A percentile compares a stretch with the other conserved stretches of the same genome.
Conservation (phyloP, 2,797 vertebrate genomes). For the Eleutherodactylus coqui region DNA sequence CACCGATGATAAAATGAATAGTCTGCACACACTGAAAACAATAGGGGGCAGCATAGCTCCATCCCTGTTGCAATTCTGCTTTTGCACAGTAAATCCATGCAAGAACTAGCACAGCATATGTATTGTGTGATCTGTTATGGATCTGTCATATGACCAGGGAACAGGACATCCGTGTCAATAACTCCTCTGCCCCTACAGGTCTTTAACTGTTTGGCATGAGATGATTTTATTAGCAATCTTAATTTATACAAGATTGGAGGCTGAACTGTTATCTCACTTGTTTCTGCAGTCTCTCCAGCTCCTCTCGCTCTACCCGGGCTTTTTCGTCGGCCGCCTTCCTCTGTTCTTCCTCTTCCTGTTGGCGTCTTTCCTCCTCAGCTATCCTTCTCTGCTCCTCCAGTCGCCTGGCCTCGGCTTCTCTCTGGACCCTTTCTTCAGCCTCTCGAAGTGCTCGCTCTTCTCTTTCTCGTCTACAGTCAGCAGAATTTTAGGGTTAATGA, state of each 20-base stretch:
- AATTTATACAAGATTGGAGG: not conserved
- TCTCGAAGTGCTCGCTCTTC: constrained; percentile 82
- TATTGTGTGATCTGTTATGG: constrained; percentile 9
- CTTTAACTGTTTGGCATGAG: not conserved
- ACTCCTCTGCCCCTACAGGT: not conserved
- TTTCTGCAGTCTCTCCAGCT: constrained; percentile 88
- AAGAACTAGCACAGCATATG: not conserved
- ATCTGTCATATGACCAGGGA: constrained; percentile 46
- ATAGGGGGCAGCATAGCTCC: constrained; percentile 40
- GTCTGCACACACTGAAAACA: not conserved
- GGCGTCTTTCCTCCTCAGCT: constrained; percentile 77
- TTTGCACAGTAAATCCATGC: not conserved
- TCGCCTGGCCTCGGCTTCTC: constrained; percentile 82
- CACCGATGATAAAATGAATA: not conserved
- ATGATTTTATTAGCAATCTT: not conserved
- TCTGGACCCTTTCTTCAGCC: constrained; percentile 79
- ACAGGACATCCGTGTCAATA: constrained; percentile 40
- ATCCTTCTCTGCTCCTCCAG: constrained; percentile 78
- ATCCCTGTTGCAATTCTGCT: not conserved
- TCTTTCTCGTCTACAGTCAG: constrained; percentile 74
- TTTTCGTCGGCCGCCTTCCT: constrained; percentile 83
- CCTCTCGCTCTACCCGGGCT: constrained; percentile 84
- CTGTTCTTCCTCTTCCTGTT: constrained; percentile 75
- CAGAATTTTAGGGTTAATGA: not conserved
- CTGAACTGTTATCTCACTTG: constrained; percentile 77